These are phyloP conservation scores for Stigmatopora argus DNA, from an alignment of 2,113 vertebrate genomes.

Conservation along the genomic window DNA sequence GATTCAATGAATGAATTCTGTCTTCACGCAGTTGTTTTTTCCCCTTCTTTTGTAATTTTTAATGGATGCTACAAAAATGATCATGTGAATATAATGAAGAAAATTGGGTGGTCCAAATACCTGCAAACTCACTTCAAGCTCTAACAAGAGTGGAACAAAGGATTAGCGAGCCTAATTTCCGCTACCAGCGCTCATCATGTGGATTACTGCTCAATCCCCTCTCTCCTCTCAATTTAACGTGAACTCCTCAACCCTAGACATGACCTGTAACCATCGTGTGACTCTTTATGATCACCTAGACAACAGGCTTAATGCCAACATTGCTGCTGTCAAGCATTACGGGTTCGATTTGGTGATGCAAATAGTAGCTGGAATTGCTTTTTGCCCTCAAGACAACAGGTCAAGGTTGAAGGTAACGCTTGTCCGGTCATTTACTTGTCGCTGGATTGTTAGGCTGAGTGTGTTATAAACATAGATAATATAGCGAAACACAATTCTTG, in stretches of 20 bases:
- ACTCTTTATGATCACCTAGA: slow-evolving; percentile 43
- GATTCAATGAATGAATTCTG: not conserved
- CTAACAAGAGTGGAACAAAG: slow-evolving; percentile 36
- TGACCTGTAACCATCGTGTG: slow-evolving; percentile 37
- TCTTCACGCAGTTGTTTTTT: not conserved
- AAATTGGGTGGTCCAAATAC: slow-evolving; percentile 22
- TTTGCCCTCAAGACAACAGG: slow-evolving; percentile 38
- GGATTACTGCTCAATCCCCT: slow-evolving; percentile 55
- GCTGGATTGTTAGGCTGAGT: slow-evolving; percentile 16
- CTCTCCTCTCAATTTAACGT: slow-evolving; percentile 38
- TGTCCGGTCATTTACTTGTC: slow-evolving; percentile 8
- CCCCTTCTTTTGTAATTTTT: not conserved
- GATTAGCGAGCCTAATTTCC: slow-evolving; percentile 50
- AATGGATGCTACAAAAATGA: not conserved
- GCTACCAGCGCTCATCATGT: slow-evolving; percentile 53
- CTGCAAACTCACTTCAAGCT: slow-evolving; percentile 17
- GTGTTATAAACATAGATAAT: slow-evolving; percentile 13
- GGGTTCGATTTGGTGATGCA: slow-evolving; percentile 37
- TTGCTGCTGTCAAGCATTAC: slow-evolving; percentile 27
- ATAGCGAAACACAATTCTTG: slow-evolving; percentile 27
- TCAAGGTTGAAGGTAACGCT: slow-evolving; percentile 46
- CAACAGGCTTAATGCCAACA: slow-evolving; percentile 50
- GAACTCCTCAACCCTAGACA: slow-evolving; percentile 42
- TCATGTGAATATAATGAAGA: not conserved
- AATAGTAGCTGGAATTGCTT: slow-evolving; percentile 46